These are phyloP conservation scores for Cephus rjabovi DNA, from an alignment of 2,888 invertebrate genomes.

Conservation along the genomic window DNA sequence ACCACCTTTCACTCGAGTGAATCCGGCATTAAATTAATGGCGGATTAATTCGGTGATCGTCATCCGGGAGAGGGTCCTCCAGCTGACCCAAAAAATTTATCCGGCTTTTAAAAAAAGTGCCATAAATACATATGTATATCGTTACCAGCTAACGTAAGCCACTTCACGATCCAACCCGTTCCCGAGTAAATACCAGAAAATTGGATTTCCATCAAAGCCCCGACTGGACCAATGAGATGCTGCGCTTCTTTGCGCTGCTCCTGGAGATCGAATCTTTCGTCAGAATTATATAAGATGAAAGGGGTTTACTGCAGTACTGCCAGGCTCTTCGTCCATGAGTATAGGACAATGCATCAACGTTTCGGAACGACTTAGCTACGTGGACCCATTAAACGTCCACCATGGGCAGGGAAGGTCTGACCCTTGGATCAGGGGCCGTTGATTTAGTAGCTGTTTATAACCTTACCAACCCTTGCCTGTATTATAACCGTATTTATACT, in stretches of 20 bases:
- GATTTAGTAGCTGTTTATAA: constrained; percentile 64
- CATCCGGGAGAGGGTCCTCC: constrained; percentile 24
- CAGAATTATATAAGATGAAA: background rate
- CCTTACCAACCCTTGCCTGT: constrained; percentile 53
- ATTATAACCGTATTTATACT: constrained; percentile 65
- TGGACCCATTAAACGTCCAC: constrained; percentile 22
- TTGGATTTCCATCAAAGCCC: background rate
- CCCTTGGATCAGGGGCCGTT: constrained; percentile 40
- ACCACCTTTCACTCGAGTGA: constrained; percentile 51
- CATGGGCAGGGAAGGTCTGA: constrained; percentile 8
- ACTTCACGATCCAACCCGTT: background rate
- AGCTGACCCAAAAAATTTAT: background rate
- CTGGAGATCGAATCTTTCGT: background rate
- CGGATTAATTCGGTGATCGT: constrained; percentile 63
- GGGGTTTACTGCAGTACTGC: background rate
- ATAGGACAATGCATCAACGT: constrained; percentile 23
- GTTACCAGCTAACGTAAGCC: too few species aligned
- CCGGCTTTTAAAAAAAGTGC: background rate
- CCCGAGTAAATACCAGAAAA: background rate
- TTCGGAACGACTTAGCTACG: constrained; percentile 12
- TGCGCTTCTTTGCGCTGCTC: background rate
- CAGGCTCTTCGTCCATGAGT: background rate
- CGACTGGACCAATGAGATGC: background rate
- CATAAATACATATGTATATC: background rate
- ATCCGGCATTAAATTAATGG: constrained; percentile 59